Conservation (phyloP, 2,888 invertebrate species). For the Hypomecis punctinalis region DNA sequence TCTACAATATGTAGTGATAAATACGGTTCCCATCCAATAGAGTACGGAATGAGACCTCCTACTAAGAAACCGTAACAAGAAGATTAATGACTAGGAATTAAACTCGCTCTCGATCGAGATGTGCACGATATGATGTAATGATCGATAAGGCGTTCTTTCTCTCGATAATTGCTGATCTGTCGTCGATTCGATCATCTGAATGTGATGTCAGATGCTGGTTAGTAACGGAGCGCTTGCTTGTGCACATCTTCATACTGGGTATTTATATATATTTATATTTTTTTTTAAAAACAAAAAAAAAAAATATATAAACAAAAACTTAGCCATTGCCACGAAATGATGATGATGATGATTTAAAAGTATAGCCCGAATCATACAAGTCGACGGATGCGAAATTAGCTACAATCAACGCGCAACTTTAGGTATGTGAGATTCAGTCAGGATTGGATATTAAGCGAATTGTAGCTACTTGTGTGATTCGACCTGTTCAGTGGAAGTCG, state of each 20-base stretch:
- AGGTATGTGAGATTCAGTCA: no score
- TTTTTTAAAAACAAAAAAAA: no score
- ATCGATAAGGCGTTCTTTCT: slow-evolving; percentile 32
- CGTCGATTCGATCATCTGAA: slow-evolving; percentile 13
- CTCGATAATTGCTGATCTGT: slow-evolving; percentile 38
- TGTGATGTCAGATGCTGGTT: slow-evolving; percentile 39
- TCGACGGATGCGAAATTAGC: no score
- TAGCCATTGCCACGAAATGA: no score
- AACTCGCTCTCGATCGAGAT: slow-evolving; percentile 26
- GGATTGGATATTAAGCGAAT: no score
- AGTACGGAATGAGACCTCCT: slow-evolving; percentile 22
- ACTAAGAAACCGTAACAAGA: slow-evolving; percentile 24
- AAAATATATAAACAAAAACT: no score
- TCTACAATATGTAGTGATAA: neutral
- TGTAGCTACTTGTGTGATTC: no score
- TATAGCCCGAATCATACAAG: no score
- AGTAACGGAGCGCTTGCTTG: slow-evolving; percentile 44
- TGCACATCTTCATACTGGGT: slow-evolving; percentile 22
- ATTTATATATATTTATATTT: no score
- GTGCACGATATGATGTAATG: slow-evolving; percentile 34
- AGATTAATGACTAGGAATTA: slow-evolving; percentile 33
- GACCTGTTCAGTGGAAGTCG: no score
- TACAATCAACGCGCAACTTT: no score
- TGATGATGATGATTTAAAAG: no score
- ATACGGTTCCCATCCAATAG: slow-evolving; percentile 22